Evolutionary conservation across 2,113 vertebrate species (phyloP), one percentile per base, ranked within the genome.

Genomic region (Eptesicus fuscus): DNA sequence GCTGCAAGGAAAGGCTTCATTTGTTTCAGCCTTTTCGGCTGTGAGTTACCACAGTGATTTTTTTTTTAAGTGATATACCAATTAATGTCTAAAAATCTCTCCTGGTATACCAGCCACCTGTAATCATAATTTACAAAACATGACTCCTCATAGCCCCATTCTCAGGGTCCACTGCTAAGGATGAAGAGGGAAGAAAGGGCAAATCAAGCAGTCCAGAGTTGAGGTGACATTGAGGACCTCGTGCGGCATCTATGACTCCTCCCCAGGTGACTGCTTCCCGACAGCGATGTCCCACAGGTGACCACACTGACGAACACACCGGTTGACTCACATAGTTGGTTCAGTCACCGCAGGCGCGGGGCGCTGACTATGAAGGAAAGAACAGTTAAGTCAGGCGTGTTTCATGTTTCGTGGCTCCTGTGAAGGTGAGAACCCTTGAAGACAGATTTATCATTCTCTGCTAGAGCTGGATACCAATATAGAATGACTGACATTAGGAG

Each of bases 321-420:
- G 1, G 14, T 70, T 89, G 92, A 96, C 73, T 93, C 97, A 95
- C 37, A 8, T 4, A 22, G 63, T 61, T 32, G 22, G 71, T 56
- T 78, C 30, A 61, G 79, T 53, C 56, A 35, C 61, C 69, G 12
- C 1, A 83, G 93, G 23, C 92, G 35, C 0, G 0, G 42, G 37
- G 73, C 44, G 70, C 97, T 83, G 63, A 71, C 69, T 88, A 35
- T 84, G 42, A 87, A 25, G 35, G 65, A 90, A 69, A 69, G 90
- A 88, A 97, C 59, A 89, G 88, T 79, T 96, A 95, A 91, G 69
- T 92, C 82, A 69, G 84, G 59, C 44, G 4, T 13, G 91, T 96
- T 71, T 95, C 69, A 28, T 51, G 92, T 95, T 96, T 90, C 56
- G 1, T 37, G 40, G 49, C 87, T 96, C 93, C 70, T 90, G 82